Conservation (phyloP, 2,888 invertebrate species). For the Ectobius pallidus region DNA sequence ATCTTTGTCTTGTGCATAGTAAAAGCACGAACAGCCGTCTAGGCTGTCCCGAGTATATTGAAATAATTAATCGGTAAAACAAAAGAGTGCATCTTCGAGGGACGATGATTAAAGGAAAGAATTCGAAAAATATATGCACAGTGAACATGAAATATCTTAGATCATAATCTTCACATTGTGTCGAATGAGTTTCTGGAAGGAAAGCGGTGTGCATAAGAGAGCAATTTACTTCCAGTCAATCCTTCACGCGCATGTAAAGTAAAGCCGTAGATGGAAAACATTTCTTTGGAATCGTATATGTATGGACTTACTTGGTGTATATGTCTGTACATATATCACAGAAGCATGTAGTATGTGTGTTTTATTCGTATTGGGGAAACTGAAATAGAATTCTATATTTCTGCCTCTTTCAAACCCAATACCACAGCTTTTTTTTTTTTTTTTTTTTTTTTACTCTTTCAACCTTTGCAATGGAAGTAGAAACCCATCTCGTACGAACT, state of each 20-base stretch:
- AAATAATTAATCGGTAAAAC: too few relatives aligned
- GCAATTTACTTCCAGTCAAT: slow-evolving; percentile 15
- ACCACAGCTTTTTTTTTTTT: too few relatives aligned
- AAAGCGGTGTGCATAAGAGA: background rate
- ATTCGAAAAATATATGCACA: too few relatives aligned
- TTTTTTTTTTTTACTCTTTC: too few relatives aligned
- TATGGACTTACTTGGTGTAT: too few relatives aligned
- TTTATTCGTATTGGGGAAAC: background rate
- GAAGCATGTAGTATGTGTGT: background rate
- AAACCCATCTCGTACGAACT: background rate
- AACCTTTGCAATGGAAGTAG: background rate
- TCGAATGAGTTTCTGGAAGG: background rate
- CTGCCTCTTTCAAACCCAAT: background rate
- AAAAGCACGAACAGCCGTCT: too few relatives aligned
- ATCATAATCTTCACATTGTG: background rate
- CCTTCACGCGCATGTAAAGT: background rate
- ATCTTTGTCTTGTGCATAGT: too few relatives aligned
- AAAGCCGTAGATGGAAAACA: background rate
- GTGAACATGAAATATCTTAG: background rate
- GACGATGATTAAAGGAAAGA: too few relatives aligned
- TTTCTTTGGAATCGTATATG: too few relatives aligned
- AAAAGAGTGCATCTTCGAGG: too few relatives aligned
- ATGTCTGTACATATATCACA: background rate
- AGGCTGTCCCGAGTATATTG: too few relatives aligned
- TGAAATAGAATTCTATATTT: background rate